Percentiles rank a stretch among this genome's conserved stretches.
Conservation (phyloP, 1,140 invertebrate species). For the Eulimnadia texana region DNA sequence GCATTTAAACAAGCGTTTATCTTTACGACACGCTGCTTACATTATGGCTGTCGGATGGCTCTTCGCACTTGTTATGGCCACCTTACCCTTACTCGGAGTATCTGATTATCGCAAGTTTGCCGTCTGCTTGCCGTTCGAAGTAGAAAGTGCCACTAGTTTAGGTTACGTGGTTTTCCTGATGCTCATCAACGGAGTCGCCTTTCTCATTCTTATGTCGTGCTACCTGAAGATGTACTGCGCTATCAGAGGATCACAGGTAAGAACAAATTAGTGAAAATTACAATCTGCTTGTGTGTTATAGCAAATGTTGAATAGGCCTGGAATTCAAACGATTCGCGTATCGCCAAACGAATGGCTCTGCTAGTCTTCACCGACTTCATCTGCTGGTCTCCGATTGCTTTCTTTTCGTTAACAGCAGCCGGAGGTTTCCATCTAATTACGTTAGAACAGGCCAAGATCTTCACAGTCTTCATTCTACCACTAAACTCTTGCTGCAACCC, state of each 20-base stretch:
- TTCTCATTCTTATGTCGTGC: slow-evolving; percentile 91
- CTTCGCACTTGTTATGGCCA: slow-evolving; percentile 76
- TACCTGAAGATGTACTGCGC: slow-evolving; percentile 96
- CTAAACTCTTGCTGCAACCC: slow-evolving; percentile 94
- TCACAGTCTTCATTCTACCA: slow-evolving; percentile 88
- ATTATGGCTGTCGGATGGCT: slow-evolving; percentile 87
- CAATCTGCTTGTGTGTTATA: too few species aligned
- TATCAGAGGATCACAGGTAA: slow-evolving; percentile 61
- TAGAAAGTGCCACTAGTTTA: slow-evolving; percentile 47
- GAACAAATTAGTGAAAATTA: too few species aligned
- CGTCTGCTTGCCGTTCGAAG: slow-evolving; percentile 88
- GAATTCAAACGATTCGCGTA: slow-evolving; percentile 94
- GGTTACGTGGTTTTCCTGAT: slow-evolving; percentile 88
- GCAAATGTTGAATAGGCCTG: slow-evolving; percentile 49
- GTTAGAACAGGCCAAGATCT: slow-evolving; percentile 91
- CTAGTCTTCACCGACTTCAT: slow-evolving; percentile 94
- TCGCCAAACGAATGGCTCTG: slow-evolving; percentile 92
- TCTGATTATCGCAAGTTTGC: slow-evolving; percentile 93
- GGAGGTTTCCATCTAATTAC: slow-evolving; percentile 79
- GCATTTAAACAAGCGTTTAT: slow-evolving; percentile 86
- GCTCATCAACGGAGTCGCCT: slow-evolving; percentile 83
- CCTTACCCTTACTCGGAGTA: slow-evolving; percentile 77
- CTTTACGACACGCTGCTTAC: slow-evolving; percentile 69
- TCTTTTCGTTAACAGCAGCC: slow-evolving; percentile 83
- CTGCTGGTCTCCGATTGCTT: slow-evolving; percentile 95